Base-by-base conservation (phyloP, 2,113 vertebrate species). In the Myotis brandtii region DNA sequence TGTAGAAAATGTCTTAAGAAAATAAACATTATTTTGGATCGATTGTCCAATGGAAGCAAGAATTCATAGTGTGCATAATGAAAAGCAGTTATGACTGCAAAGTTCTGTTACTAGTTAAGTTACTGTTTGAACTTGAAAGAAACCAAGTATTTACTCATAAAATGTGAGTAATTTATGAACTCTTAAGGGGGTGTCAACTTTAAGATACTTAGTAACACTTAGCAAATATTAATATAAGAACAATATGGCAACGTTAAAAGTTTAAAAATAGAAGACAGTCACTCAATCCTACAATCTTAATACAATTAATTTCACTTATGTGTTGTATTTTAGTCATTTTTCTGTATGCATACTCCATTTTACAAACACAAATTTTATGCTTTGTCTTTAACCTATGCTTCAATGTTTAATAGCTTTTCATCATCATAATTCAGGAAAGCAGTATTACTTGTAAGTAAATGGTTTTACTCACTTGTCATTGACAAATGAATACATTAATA, bases 401-500 rank as follows among this genome's bases (percentile, higher is more conserved):
- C 70, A 46, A 27, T 89, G 79, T 64, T 93, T 37, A 69, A 72
- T 2, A 81, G 66, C 17, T 40, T 64, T 70, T 83, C 30, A 12
- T 43, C 83, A 34, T 34, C 80, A 64, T 50, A 73, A 86, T 23
- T 69, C 70, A 88, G 32, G 85, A 77, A 80, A 56, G 75, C 21
- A 10, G 0, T 13, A 16, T 46, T 50, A 17, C 3, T 27, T 56
- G 43, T 13, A 27, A 23, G 54, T 10, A 73, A 46, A 79, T 0
- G 91, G 62, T 77, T 67, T 25, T 11, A 98, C 99, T 99, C 98
- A 99, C 99, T 99, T 99, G 98, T 99, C 99, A 80, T 99, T 99
- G 96, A 99, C 99, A 95, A 99, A 99, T 11, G 99, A 99, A 96
- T 99, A 99, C 99, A 99, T 99, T 94, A 99, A 98, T 97, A 99